phyloP scores from a whole-genome alignment of 30 jellyfish, hydroid and myxozoan genomes.

The Chironex yamaguchii region DNA sequence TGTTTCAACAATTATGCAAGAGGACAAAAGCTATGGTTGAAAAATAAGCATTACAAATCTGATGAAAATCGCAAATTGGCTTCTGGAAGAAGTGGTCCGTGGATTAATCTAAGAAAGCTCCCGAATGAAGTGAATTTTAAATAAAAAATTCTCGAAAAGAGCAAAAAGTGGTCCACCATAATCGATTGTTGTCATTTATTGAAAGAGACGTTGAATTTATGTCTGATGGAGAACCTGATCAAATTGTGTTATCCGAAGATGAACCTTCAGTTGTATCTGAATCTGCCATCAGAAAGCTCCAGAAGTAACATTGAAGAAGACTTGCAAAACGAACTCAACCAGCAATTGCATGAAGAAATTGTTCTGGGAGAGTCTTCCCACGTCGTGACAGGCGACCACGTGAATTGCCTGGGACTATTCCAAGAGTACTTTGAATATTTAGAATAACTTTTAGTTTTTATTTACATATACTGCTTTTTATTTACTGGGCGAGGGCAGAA shows the following conservation, averaged over 20 bases:
- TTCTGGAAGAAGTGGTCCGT: background rate
- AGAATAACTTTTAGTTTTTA: too few relatives aligned
- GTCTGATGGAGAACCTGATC: background rate
- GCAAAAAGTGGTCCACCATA: background rate
- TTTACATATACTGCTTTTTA: too few relatives aligned
- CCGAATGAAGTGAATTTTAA: background rate
- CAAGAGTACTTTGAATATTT: too few relatives aligned
- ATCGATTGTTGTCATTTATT: background rate
- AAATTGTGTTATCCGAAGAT: background rate
- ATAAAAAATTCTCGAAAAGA: background rate
- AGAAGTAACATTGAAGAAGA: background rate
- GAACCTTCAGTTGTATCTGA: background rate
- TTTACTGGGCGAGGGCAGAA: background rate
- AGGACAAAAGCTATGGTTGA: background rate
- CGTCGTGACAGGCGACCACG: background rate
- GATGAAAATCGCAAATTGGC: background rate
- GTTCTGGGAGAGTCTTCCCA: too few relatives aligned
- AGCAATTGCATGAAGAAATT: background rate
- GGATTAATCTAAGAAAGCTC: background rate
- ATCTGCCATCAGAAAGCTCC: background rate
- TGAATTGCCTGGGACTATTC: too few relatives aligned
- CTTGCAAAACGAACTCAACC: background rate
- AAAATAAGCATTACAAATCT: background rate
- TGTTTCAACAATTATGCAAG: background rate
- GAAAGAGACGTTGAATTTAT: background rate